Evolutionary conservation across 2,888 invertebrate species (phyloP).

Genomic region (Apoderus coryli): DNA sequence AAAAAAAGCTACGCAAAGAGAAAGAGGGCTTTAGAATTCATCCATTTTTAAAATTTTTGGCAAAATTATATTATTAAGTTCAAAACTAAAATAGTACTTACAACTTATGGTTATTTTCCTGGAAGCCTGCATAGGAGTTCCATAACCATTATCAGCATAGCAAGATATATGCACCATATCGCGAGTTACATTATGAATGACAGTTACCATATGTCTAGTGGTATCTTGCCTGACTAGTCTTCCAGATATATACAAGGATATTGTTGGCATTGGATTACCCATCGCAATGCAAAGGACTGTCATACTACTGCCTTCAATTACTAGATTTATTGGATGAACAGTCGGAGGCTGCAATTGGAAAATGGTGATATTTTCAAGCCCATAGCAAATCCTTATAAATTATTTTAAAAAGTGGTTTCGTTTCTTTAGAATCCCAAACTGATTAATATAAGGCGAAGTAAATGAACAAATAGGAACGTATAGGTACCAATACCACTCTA

Average conservation of each 20-base stretch:
- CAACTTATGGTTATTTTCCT: conserved; percentile 68
- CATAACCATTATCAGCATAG: conserved; percentile 78
- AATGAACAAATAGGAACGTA: no score
- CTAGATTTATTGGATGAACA: conserved; percentile 67
- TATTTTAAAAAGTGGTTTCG: no score
- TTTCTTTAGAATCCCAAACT: no score
- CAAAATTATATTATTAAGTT: not conserved
- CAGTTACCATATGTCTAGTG: conserved; percentile 73
- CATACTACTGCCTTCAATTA: conserved; percentile 76
- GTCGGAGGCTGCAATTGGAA: conserved; percentile 75
- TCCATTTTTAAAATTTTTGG: not conserved
- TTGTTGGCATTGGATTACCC: conserved; percentile 74
- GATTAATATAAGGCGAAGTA: no score
- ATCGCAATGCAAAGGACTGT: conserved; percentile 73
- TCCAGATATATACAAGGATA: conserved; percentile 67
- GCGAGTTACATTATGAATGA: conserved; percentile 69
- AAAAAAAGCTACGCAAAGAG: no score
- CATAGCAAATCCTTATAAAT: no score
- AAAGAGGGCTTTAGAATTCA: conserved; percentile 3
- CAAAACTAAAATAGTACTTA: no score
- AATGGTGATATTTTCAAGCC: no score
- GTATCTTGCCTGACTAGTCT: conserved; percentile 67
- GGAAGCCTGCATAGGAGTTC: conserved; percentile 74
- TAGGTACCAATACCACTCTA: no score
- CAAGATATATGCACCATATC: conserved; percentile 80